Percentiles rank a stretch among this genome's conserved stretches.
Evolutionary conservation across 2,888 invertebrate species (phyloP).

Genomic region (Cylloceria caligata): DNA sequence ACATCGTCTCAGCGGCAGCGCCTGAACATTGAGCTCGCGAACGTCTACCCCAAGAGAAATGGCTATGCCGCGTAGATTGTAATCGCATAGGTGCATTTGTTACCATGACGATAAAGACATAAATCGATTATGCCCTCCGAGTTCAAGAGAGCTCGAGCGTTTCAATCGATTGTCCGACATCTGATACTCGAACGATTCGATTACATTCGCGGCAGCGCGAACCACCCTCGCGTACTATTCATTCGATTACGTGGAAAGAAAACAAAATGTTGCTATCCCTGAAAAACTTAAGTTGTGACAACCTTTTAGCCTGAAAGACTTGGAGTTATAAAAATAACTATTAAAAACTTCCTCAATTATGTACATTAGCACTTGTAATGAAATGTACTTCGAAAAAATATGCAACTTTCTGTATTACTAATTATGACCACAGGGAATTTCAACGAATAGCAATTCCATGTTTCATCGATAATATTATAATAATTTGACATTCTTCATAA

Average conservation of each 20-base stretch:
- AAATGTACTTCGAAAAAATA: no score
- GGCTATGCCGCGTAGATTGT: slow-evolving; percentile 35
- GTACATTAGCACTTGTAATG: no score
- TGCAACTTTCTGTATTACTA: no score
- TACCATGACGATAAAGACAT: slow-evolving; percentile 76
- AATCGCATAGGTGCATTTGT: slow-evolving; percentile 73
- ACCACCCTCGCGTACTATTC: not conserved
- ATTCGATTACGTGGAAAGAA: not conserved
- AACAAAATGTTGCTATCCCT: not conserved
- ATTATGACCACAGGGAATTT: no score
- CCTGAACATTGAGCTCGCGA: not conserved
- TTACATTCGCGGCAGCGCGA: slow-evolving; percentile 15
- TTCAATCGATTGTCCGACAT: slow-evolving; percentile 44
- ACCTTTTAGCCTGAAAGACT: no score
- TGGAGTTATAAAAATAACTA: not conserved
- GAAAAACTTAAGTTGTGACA: no score
- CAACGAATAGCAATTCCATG: no score
- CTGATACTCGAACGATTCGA: slow-evolving; percentile 20
- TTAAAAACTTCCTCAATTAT: not conserved
- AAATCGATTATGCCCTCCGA: slow-evolving; percentile 71
- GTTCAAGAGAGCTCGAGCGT: slow-evolving; percentile 26
- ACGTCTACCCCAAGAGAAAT: slow-evolving; percentile 8
- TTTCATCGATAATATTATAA: no score
- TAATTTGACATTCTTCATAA: no score
- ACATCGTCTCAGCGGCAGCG: not conserved